Percentiles rank a stretch among this genome's conserved stretches.
These are phyloP conservation scores for Pampus argenteus DNA, from an alignment of 2,797 vertebrate genomes.

Conservation along the genomic window DNA sequence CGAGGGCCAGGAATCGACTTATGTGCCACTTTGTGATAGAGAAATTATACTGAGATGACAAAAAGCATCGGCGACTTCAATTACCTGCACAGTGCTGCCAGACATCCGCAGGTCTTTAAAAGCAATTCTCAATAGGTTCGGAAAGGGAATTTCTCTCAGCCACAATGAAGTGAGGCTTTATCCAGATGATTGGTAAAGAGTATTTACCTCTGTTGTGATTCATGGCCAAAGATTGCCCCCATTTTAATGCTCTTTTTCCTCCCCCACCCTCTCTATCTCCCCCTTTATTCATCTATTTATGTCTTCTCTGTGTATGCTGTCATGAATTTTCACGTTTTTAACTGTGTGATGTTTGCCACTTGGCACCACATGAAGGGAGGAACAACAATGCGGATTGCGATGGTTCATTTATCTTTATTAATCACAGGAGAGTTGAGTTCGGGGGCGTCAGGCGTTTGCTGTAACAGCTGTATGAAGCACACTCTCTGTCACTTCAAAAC, in stretches of 20 bases:
- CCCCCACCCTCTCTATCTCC: background rate
- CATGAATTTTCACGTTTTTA: constrained; percentile 24
- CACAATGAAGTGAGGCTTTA: constrained; percentile 61
- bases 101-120: constrained; percentile 72
- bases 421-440: constrained; percentile 61
- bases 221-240: constrained; percentile 22
- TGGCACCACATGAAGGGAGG: constrained; percentile 50
- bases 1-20: constrained; percentile 73
- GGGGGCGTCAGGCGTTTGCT: constrained; percentile 34
- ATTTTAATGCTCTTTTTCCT: constrained; percentile 14
- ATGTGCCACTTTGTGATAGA: constrained; percentile 78
- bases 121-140: constrained; percentile 58
- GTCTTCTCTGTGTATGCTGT: constrained; percentile 19
- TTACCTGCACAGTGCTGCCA: constrained; percentile 73
- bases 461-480: constrained; percentile 55
- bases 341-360: constrained; percentile 41
- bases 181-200: constrained; percentile 51
- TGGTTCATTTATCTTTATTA: constrained; percentile 79
- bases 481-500: constrained; percentile 38
- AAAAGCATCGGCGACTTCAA: constrained; percentile 76
- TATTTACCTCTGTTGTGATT: constrained; percentile 55
- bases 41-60: constrained; percentile 82
- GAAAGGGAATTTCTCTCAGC: constrained; percentile 62
- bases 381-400: constrained; percentile 38
- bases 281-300: constrained; percentile 24